Base-by-base conservation (phyloP, 1,140 invertebrate genomes). In the Polypedilum pembai region DNA sequence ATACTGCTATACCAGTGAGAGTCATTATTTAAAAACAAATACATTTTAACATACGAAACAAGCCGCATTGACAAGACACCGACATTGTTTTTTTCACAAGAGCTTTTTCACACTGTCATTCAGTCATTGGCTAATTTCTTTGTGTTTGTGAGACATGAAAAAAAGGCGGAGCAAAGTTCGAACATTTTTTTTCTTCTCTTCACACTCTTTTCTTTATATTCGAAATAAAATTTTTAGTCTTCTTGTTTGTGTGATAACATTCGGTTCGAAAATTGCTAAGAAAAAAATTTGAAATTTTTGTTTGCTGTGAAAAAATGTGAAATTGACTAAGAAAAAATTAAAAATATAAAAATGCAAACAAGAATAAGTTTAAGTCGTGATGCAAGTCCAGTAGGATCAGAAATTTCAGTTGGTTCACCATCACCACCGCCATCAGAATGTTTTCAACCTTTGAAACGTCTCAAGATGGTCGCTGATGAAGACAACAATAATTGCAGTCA, bases 391-490 rank as follows among this genome's bases (percentile, higher is more conserved):
- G 77, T 87, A 86, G 79, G 81, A 76, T 82, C 81, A 75, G 89
- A 90, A 81, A 91, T 91, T 76, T 90, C 88, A 78, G 90, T 91
- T 4, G 89, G 90, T 2, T 90, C 89, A 77, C 90, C 89, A 20
- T 90, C 88, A 76, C 90, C 90, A 1, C 75, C 87, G 79, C 86
- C 85, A 65, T 75, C 18, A 77, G 76, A 40, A 24, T 77, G 94
- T 79, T 94, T 94, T 83, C 91, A 91, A 77, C 92, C 93, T 0
- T 79, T 95, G 76, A 95, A 95, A 81, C 87, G 89, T 77, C 83
- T 95, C 75, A 93, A 93, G 82, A 94, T 94, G 92, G 86, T 86
- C 75, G 80, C 83, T 20, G 77, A 79, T 21, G 80, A 84, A 17
- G 17, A 69, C 18, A 69, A 69, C 18, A 69, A 69, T 10, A n/a